These are phyloP conservation scores for Brienomyrus brachyistius DNA, from an alignment of 2,113 vertebrate genomes.

Conservation along the genomic window DNA sequence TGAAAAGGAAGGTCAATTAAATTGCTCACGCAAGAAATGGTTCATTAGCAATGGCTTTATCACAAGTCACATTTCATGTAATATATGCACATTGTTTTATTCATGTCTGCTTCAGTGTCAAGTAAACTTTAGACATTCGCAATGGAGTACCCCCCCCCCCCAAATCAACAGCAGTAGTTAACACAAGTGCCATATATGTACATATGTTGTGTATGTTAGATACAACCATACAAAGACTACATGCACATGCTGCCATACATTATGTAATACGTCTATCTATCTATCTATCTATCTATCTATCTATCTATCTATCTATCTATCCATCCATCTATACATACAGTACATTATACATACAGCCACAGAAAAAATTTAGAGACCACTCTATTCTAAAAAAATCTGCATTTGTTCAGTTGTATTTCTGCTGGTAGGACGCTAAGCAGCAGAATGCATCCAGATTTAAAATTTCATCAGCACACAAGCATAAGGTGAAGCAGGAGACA, in stretches of 20 bases:
- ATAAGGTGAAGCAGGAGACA: no score
- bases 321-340: not conserved
- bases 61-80: not conserved
- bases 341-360: not conserved
- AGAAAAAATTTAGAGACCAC: no score
- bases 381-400: no score
- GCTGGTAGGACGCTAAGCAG: no score
- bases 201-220: not conserved
- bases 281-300: not conserved
- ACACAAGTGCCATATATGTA: not conserved
- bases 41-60: not conserved
- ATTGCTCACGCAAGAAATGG: not conserved
- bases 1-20: not conserved
- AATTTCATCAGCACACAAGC: no score
- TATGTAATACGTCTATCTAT: not conserved
- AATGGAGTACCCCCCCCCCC: not conserved
- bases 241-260: not conserved
- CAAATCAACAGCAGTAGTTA: not conserved
- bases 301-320: not conserved
- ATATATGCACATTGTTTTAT: not conserved
- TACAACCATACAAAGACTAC: not conserved
- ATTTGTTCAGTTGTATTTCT: no score
- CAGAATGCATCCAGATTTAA: no score
- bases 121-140: not conserved
- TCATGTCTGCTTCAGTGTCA: not conserved